These are phyloP conservation scores for Drosophila auraria DNA, from an alignment of 1,140 invertebrate genomes.

Conservation along the genomic window DNA sequence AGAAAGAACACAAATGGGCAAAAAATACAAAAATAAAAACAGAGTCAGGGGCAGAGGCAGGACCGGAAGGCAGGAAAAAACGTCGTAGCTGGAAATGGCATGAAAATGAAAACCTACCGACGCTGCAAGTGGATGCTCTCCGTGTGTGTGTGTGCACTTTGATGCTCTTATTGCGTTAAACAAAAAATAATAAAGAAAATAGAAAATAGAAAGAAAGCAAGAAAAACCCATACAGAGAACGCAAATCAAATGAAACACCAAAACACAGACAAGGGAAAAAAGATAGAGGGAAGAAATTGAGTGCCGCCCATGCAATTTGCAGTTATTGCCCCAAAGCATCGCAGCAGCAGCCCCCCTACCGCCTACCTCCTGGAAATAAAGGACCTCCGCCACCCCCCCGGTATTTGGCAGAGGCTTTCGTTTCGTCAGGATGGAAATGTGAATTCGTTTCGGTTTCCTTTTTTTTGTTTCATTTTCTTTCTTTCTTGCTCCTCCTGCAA, in stretches of 20 bases:
- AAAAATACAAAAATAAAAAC: constrained; percentile 9
- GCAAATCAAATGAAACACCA: constrained; percentile 81
- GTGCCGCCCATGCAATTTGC: constrained; percentile 82
- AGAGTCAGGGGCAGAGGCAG: constrained; percentile 13
- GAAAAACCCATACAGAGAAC: constrained; percentile 29
- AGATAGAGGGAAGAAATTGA: constrained; percentile 62
- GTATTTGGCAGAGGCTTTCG: constrained; percentile 71
- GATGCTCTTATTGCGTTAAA: constrained; percentile 80
- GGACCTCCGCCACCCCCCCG: background rate
- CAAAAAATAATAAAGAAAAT: background rate
- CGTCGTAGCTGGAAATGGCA: constrained; percentile 37
- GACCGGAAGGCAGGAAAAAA: constrained; percentile 18
- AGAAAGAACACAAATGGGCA: constrained; percentile 24
- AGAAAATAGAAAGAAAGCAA: constrained; percentile 2
- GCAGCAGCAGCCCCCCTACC: constrained; percentile 9
- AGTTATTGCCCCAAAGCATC: constrained; percentile 73
- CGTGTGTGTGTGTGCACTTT: constrained; percentile 64
- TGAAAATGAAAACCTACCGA: constrained; percentile 71
- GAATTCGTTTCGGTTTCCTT: constrained; percentile 40
- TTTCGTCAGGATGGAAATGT: constrained; percentile 77
- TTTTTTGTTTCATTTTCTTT: constrained; percentile 49
- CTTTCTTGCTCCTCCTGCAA: constrained; percentile 29
- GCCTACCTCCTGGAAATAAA: background rate
- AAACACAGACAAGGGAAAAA: constrained; percentile 53
- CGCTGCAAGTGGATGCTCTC: constrained; percentile 32